phyloP scores from a whole-genome alignment of 2,113 vertebrate species.

The Montifringilla adamsi region DNA sequence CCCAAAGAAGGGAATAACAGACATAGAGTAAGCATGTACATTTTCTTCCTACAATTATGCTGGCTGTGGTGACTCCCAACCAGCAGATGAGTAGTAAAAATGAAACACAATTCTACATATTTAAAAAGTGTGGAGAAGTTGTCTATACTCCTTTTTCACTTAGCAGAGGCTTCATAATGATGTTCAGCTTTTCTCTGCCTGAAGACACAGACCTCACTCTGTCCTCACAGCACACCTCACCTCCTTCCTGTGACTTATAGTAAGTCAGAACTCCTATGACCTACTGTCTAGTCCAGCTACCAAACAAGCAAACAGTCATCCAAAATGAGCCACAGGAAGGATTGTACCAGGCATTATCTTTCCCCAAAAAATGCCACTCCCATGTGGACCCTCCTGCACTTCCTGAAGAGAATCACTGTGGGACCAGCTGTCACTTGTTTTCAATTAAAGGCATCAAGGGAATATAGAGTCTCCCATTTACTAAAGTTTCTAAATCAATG shows the following conservation, averaged over 20 bases:
- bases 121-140: background rate
- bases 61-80: background rate
- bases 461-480: background rate
- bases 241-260: background rate
- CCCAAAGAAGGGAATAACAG: constrained; percentile 19
- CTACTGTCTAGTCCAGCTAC: background rate
- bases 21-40: background rate
- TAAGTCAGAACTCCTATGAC: background rate
- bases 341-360: background rate
- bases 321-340: background rate
- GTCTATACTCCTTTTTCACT: background rate
- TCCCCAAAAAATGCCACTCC: background rate
- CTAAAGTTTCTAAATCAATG: background rate
- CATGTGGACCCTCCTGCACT: background rate
- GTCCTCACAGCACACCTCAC: background rate
- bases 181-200: background rate
- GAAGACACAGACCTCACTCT: background rate
- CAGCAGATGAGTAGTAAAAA: background rate
- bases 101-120: background rate
- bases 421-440: background rate
- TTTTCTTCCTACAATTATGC: background rate
- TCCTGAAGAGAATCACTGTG: background rate
- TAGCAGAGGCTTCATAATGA: background rate
- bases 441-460: background rate
- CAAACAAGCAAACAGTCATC: background rate